phyloP scores from a whole-genome alignment of 2,888 invertebrate species.

The Smittia sp. region DNA sequence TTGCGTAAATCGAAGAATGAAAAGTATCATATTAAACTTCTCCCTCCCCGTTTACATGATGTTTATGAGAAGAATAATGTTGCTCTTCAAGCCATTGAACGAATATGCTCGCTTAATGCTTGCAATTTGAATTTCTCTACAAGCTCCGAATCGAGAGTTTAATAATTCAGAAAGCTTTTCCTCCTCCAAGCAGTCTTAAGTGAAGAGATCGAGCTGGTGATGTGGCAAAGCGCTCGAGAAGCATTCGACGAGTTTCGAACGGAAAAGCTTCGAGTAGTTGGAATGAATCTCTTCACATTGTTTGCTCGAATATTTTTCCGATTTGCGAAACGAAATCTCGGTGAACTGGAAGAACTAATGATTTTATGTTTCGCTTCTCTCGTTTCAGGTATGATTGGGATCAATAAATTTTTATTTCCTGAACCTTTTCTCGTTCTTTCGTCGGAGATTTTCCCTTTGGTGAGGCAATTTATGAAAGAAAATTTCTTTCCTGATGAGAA shows the following conservation, averaged over 20 bases:
- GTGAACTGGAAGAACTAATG: too few species aligned
- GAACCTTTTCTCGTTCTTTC: background rate
- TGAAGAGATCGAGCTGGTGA: background rate
- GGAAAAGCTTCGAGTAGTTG: background rate
- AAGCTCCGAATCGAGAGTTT: slow-evolving; percentile 3
- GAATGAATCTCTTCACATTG: background rate
- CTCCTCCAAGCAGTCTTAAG: background rate
- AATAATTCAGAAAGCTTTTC: slow-evolving; percentile 16
- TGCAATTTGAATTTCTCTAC: slow-evolving; percentile 13
- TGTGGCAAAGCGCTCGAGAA: too few species aligned
- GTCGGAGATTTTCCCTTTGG: background rate
- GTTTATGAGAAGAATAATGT: slow-evolving; percentile 14
- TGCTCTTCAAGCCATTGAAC: slow-evolving; percentile 3
- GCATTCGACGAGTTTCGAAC: too few species aligned
- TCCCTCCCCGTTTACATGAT: background rate
- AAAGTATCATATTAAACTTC: slow-evolving; percentile 23
- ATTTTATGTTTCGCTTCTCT: slow-evolving; percentile 8
- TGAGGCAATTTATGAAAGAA: background rate
- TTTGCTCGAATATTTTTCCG: too few species aligned
- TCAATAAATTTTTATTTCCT: slow-evolving; percentile 17
- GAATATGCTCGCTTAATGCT: slow-evolving; percentile 19
- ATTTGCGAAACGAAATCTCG: too few species aligned
- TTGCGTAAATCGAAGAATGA: background rate
- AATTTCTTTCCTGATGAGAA: background rate
- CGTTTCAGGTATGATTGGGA: slow-evolving; percentile 26